phyloP scores from a whole-genome alignment of 2,888 invertebrate genomes.

The Acanthoscelides obtectus region DNA sequence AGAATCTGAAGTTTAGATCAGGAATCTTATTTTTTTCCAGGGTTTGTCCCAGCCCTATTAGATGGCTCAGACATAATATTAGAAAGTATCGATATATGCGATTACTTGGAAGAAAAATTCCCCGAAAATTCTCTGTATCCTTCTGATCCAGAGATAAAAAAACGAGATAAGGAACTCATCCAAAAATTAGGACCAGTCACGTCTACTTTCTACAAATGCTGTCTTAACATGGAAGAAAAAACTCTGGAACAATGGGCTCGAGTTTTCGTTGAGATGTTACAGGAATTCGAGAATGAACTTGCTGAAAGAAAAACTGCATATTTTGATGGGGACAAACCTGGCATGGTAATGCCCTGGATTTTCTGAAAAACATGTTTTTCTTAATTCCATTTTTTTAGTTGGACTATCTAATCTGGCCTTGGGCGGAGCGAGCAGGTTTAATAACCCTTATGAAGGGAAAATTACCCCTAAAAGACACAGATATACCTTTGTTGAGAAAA shows the following conservation, averaged over 20 bases:
- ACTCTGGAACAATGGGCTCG: slow-evolving; percentile 36
- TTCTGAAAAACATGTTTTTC: background rate
- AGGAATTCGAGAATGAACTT: slow-evolving; percentile 39
- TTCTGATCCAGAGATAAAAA: slow-evolving; percentile 42
- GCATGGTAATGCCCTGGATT: slow-evolving; percentile 34
- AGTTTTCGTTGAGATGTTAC: slow-evolving; percentile 31
- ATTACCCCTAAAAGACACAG: slow-evolving; percentile 31
- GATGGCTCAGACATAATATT: slow-evolving; percentile 48
- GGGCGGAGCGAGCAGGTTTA: slow-evolving; percentile 36
- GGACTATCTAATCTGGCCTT: slow-evolving; percentile 44
- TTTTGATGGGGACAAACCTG: slow-evolving; percentile 40
- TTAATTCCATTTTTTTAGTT: slow-evolving; percentile 26
- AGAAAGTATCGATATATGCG: slow-evolving; percentile 53
- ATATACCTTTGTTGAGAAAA: slow-evolving; percentile 32
- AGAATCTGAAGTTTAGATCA: background rate
- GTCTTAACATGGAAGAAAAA: slow-evolving; percentile 30
- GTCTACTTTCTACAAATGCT: slow-evolving; percentile 27
- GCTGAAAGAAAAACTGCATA: slow-evolving; percentile 30
- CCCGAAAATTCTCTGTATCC: slow-evolving; percentile 51
- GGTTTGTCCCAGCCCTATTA: slow-evolving; percentile 50
- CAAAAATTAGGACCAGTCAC: slow-evolving; percentile 33
- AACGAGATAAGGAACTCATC: slow-evolving; percentile 37
- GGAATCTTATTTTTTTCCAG: slow-evolving; percentile 30
- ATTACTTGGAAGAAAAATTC: slow-evolving; percentile 55
- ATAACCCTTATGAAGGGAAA: slow-evolving; percentile 31